phyloP scores from a whole-genome alignment of 2,888 invertebrate genomes.

The Gymnosoma rotundatum region DNA sequence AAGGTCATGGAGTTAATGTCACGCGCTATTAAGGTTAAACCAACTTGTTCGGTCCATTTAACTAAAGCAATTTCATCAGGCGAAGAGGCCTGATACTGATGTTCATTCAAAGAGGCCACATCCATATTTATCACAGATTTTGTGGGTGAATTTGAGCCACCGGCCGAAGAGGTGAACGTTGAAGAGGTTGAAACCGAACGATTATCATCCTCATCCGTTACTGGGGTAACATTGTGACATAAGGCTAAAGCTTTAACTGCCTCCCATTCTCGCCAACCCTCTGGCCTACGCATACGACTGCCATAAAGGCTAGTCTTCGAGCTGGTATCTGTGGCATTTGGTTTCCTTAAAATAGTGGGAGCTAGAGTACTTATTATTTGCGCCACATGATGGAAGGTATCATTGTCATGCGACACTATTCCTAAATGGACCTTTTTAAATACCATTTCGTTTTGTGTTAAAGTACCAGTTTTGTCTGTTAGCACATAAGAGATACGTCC shows the following conservation, averaged over 20 bases:
- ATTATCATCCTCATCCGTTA: slow-evolving; percentile 87
- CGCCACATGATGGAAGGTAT: slow-evolving; percentile 82
- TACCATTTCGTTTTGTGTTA: slow-evolving; percentile 99
- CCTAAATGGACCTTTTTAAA: slow-evolving; percentile 97
- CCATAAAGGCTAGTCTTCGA: slow-evolving; percentile 73
- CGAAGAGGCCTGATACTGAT: slow-evolving; percentile 89
- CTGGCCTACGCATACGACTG: slow-evolving; percentile 85
- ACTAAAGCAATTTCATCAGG: slow-evolving; percentile 97
- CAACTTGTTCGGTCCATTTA: slow-evolving; percentile 93
- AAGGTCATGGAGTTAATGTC: slow-evolving; percentile 85
- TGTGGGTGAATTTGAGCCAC: slow-evolving; percentile 80
- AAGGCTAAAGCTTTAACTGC: slow-evolving; percentile 96
- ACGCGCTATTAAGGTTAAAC: slow-evolving; percentile 84
- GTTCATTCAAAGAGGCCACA: slow-evolving; percentile 74
- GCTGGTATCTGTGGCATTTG: slow-evolving; percentile 70
- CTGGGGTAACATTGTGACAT: slow-evolving; percentile 99
- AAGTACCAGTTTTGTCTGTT: slow-evolving; percentile 98
- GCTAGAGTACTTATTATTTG: slow-evolving; percentile 80
- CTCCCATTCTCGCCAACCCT: slow-evolving; percentile 90
- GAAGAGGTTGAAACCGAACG: slow-evolving; percentile 78
- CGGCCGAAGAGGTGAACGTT: slow-evolving; percentile 75
- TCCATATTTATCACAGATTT: slow-evolving; percentile 81
- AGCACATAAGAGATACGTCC: slow-evolving; percentile 98
- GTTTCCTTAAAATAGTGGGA: slow-evolving; percentile 74
- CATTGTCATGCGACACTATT: slow-evolving; percentile 93